These are phyloP conservation scores for Triplophysa siluroides DNA, from an alignment of 2,113 vertebrate species.

Conservation along the genomic window DNA sequence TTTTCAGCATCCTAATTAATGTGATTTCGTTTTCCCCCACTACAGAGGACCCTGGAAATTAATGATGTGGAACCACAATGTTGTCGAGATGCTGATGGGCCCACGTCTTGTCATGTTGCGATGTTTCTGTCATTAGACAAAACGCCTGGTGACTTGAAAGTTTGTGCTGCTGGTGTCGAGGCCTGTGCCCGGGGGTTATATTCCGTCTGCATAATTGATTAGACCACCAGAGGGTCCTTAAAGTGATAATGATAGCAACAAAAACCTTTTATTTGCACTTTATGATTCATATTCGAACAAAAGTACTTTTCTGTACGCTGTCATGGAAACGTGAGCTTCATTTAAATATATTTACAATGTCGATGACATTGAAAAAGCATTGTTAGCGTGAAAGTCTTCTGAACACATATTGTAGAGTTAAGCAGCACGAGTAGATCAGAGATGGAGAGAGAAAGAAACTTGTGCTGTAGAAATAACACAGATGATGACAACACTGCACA, in stretches of 20 bases:
- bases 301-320: conserved; percentile 38
- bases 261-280: conserved; percentile 52
- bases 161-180: conserved; percentile 63
- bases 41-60: conserved; percentile 80
- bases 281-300: conserved; percentile 49
- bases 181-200: conserved; percentile 69
- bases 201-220: conserved; percentile 74
- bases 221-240: conserved; percentile 65
- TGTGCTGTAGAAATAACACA: neutral
- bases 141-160: conserved; percentile 76
- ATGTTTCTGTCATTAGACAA: conserved; percentile 78
- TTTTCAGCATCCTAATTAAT: conserved; percentile 84
- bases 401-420: conserved; percentile 17
- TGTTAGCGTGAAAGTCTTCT: conserved; percentile 17
- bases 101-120: conserved; percentile 72
- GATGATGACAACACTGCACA: too few relatives aligned
- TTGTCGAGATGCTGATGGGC: conserved; percentile 78
- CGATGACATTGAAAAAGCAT: conserved; percentile 19
- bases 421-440: neutral
- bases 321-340: conserved; percentile 16
- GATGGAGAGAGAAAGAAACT: neutral
- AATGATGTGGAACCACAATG: conserved; percentile 80
- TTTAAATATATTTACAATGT: conserved; percentile 39
- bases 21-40: conserved; percentile 78
- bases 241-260: conserved; percentile 51